Evolutionary conservation across 2,888 invertebrate genomes (phyloP), one percentile per base, ranked within the genome.

Genomic region (Cephus pulcher): DNA sequence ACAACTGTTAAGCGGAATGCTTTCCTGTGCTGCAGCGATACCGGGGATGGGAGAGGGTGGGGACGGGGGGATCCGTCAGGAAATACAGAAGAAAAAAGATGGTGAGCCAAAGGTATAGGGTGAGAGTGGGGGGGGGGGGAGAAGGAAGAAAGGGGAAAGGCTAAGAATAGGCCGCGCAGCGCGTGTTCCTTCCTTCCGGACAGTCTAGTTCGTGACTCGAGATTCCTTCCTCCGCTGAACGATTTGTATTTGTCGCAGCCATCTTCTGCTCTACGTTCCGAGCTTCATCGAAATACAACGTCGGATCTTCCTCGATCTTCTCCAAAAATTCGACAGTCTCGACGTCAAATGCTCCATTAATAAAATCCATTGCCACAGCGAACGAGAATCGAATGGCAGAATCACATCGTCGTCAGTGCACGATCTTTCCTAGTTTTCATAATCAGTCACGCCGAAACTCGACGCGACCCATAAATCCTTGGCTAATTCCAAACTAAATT

Each of bases 191-290:
- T 37, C 37, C 37, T 37, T 37, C 37, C 37, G 37, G 37, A 12
- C 4, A 12, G 12, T 1, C 37, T 37, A 37, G 37, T 15, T 12
- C 37, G 4, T 37, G 37, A 37, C 15, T 37, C 37, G 15, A 15
- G 37, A 12, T 37, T 37, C 37, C 37, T 37, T 37, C 37, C 15
- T 37, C 77, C 73, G 74, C 78, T 3, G 37, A 76, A 34, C 4
- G 73, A 74, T 74, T 35, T 73, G 86, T 85, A 15, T 37, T 85
- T 82, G 83, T 84, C 81, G 82, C 80, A 81, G 80, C 83, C 84
- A 84, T 85, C 85, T 85, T 82, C 82, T 87, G 84, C 80, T 81
- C 86, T 86, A 84, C 84, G 84, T 86, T 15, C 37, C 37, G 1
- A 37, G 12, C 37, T 37, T 37, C 37, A 80, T 83, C 81, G 82